Evolutionary conservation across 2,113 vertebrate genomes (phyloP).

Genomic region (Zapus hudsonius): DNA sequence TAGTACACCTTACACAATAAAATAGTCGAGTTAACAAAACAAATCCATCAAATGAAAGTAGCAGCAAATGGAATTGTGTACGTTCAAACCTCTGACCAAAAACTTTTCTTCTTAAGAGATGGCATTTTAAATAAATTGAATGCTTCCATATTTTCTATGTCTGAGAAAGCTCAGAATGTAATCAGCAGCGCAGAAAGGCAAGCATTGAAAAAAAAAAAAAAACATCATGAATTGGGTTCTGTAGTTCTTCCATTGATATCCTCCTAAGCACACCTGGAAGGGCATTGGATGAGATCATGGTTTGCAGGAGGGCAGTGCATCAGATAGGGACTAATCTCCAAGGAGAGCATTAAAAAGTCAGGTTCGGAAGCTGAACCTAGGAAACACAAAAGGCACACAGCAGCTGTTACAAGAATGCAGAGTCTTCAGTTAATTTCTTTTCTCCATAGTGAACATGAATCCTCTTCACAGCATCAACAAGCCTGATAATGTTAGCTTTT

Average conservation of each 20-base stretch:
- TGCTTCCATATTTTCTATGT: not conserved
- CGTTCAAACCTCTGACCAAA: slow-evolving; percentile 23
- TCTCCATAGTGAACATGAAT: not conserved
- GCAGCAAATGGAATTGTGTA: not conserved
- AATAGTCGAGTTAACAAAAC: not conserved
- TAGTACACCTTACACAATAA: not conserved
- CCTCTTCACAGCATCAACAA: slow-evolving; percentile 7
- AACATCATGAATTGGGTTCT: not conserved
- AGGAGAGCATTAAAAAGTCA: slow-evolving; percentile 19
- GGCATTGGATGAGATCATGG: not conserved
- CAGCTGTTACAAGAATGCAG: slow-evolving; percentile 38
- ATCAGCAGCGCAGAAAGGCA: not conserved
- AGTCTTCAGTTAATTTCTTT: not conserved
- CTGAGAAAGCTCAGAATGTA: not conserved
- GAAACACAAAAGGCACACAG: not conserved
- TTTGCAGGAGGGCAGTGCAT: not conserved
- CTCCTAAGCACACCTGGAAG: not conserved
- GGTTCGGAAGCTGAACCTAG: slow-evolving; percentile 7
- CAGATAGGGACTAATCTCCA: not conserved
- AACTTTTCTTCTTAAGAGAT: not conserved
- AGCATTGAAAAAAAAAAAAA: too few species aligned
- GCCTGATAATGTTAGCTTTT: slow-evolving; percentile 3
- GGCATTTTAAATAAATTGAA: not conserved
- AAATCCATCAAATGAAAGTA: not conserved
- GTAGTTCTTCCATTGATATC: not conserved